Percentiles rank a stretch among this genome's conserved stretches.
phyloP scores from a whole-genome alignment of 2,113 vertebrate genomes.

The Caretta caretta region DNA sequence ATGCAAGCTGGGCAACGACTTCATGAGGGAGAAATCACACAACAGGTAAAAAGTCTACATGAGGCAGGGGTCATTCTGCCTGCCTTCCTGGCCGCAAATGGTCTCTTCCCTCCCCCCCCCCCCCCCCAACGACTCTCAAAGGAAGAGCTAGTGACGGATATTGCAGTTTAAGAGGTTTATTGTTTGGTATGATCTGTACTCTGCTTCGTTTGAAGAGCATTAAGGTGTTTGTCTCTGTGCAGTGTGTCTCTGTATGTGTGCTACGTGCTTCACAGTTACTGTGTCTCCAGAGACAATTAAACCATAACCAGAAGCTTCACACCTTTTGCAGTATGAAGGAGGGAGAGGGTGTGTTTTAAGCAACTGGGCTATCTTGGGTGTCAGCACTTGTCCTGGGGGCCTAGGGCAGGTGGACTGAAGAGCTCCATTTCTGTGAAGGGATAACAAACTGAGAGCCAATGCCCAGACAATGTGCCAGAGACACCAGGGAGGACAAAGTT shows the following conservation, averaged over 20 bases:
- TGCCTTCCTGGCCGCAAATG: not conserved
- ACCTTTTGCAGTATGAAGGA: not conserved
- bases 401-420: no score
- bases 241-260: not conserved
- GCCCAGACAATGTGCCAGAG: no score
- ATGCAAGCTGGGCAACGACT: not conserved
- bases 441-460: no score
- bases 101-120: no score
- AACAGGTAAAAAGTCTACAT: not conserved
- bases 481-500: no score
- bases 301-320: not conserved
- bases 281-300: not conserved
- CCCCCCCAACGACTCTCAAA: no score
- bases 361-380: not conserved
- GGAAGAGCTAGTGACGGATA: no score
- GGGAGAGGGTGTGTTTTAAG: not conserved
- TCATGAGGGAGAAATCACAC: not conserved
- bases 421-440: no score
- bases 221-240: not conserved
- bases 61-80: no score
- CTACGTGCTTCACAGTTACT: not conserved
- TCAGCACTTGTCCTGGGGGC: no score
- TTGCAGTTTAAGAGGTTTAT: not conserved
- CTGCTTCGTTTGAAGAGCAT: not conserved
- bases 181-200: not conserved